Evolutionary conservation across 2,888 invertebrate genomes (phyloP).

Genomic region (Phragmatobia fuliginosa): DNA sequence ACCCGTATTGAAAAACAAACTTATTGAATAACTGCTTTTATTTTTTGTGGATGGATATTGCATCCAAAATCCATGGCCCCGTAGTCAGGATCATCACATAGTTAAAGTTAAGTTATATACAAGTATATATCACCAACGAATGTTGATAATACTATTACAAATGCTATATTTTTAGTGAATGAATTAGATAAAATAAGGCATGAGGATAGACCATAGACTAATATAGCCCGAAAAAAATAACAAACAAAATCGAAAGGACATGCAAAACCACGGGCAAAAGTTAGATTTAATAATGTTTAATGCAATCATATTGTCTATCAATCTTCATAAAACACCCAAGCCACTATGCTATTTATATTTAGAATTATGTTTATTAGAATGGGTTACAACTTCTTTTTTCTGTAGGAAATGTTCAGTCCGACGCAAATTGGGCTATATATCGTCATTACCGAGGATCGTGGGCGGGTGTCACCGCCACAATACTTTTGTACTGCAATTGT

Average conservation of each 20-base stretch:
- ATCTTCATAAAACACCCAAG: slow-evolving; percentile 31
- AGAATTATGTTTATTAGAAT: slow-evolving; percentile 13
- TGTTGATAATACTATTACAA: too few species aligned
- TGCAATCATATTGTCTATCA: slow-evolving; percentile 1
- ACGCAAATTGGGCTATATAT: slow-evolving; percentile 74
- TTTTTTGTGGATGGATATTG: not conserved
- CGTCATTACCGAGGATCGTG: slow-evolving; percentile 63
- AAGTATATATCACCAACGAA: too few species aligned
- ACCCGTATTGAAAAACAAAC: not conserved
- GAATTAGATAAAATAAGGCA: too few species aligned
- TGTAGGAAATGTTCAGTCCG: slow-evolving; percentile 65
- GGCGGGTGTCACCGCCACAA: slow-evolving; percentile 58
- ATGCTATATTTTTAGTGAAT: too few species aligned
- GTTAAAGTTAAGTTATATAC: too few species aligned
- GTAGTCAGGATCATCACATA: too few species aligned
- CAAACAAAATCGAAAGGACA: not conserved
- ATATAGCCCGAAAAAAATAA: not conserved
- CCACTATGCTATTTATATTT: slow-evolving; percentile 31
- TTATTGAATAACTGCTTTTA: not conserved
- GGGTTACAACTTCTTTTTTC: slow-evolving; percentile 38
- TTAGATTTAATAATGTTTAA: not conserved
- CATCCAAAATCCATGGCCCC: not conserved
- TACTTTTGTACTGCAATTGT: slow-evolving; percentile 68
- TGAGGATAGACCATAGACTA: too few species aligned
- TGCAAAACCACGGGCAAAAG: not conserved